Base-by-base conservation (phyloP, 1,140 invertebrate species). In the Drosophila tristis region DNA sequence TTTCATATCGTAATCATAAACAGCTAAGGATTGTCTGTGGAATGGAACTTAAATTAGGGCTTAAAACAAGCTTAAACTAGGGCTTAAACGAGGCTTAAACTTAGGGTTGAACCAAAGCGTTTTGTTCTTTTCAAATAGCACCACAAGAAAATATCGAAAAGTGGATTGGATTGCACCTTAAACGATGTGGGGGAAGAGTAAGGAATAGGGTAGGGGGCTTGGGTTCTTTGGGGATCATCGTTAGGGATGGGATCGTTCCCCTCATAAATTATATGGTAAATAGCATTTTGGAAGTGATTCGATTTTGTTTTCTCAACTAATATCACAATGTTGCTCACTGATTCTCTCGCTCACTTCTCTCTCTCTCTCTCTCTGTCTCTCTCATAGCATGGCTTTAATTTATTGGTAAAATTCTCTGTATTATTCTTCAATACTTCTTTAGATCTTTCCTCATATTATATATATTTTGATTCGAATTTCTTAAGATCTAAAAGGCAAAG, bases 241-340 rank as follows among this genome's bases (percentile, higher is more conserved):
- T 13, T 7, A 7, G 26, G 26, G 5, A 29, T 29, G 5, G 26
- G n/a, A 16, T 29, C 5, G 2, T 29, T 29, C 1, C 35, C 35
- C 31, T 53, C 47, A 29, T 45, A 85, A 86, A 85, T 78, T 47
- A 89, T 79, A 79, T 64, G 58, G n/a, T 75, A 89, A 87, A 47
- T 82, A 87, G 82, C 82, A 60, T 43, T 75, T 39, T 82, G 82
- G 82, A 87, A 87, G 82, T 87, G 86, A 87, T 76, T 79, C 48
- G 82, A 89, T 87, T 87, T 87, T 78, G 82, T 84, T 57, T 57
- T 89, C 68, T 89, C 84, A 89, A 89, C 84, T 89, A 89, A 89
- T 89, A 89, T 89, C 84, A 89, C 84, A 89, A 89, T 89, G 72
- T 89, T 89, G 85, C 80, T 89, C 84, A 75, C 80, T 89, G 84